Evolutionary conservation across 2,113 vertebrate species (phyloP).

Genomic region (Tricholaema leucomelas): DNA sequence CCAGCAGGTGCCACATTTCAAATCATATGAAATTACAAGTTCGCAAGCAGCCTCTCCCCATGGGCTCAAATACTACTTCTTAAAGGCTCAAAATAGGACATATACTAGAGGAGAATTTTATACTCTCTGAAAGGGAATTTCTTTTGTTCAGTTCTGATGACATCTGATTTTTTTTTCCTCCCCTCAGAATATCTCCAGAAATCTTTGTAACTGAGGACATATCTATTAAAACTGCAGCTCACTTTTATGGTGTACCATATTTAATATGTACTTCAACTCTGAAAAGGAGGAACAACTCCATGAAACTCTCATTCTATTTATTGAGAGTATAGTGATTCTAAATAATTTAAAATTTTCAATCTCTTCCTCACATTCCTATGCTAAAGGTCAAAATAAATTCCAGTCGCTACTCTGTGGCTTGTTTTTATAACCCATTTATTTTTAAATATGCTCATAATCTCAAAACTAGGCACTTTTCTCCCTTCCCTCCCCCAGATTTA

Average conservation of each 20-base stretch:
- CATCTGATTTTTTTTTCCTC: not conserved
- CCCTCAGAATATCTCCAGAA: not conserved
- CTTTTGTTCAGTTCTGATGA: slow-evolving; percentile 28
- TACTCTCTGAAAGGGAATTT: slow-evolving; percentile 21
- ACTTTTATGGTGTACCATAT: not conserved
- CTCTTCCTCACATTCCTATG: not conserved
- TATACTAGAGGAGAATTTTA: slow-evolving; percentile 24
- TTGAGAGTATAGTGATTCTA: not conserved
- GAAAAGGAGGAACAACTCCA: not conserved
- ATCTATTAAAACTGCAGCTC: not conserved
- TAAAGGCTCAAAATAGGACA: slow-evolving; percentile 59
- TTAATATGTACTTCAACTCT: not conserved
- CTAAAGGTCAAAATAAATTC: not conserved
- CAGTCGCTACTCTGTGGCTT: not conserved
- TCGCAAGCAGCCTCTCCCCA: slow-evolving; percentile 66
- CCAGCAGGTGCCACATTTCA: slow-evolving; percentile 75
- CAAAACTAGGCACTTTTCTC: not conserved
- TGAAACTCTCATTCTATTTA: not conserved
- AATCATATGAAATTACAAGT: slow-evolving; percentile 80
- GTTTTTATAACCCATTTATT: not conserved
- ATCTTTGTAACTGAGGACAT: slow-evolving; percentile 13
- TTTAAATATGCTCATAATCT: not conserved
- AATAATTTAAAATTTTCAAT: not conserved
- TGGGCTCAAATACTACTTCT: slow-evolving; percentile 71
- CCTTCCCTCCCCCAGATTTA: not conserved